These are phyloP conservation scores for Seira ritae DNA, from an alignment of 2,888 invertebrate genomes.

Conservation along the genomic window DNA sequence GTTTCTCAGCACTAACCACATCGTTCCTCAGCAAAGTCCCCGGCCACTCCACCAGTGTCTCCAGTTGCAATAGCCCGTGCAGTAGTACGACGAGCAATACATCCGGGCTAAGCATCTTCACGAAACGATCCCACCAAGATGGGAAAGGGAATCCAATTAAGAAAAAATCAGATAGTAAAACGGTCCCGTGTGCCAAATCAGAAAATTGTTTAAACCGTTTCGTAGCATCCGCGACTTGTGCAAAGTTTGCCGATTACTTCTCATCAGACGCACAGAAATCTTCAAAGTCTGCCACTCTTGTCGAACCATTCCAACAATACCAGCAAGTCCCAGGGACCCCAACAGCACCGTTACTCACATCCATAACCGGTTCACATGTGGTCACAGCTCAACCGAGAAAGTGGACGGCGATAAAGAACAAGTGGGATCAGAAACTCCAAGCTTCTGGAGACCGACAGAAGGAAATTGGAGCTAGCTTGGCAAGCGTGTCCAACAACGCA, in stretches of 20 bases:
- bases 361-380: constrained; percentile 6
- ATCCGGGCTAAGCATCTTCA: constrained; percentile 41
- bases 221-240: constrained; percentile 65
- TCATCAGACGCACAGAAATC: constrained; percentile 32
- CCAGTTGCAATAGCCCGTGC: constrained; percentile 42
- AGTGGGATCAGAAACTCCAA: constrained; percentile 66
- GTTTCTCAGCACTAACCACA: constrained; percentile 57
- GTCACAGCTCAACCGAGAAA: constrained; percentile 56
- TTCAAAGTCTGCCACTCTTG: constrained; percentile 28
- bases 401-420: constrained; percentile 66
- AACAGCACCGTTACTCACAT: neutral
- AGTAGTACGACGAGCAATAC: constrained; percentile 26
- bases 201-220: constrained; percentile 71
- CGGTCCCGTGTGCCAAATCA: constrained; percentile 69
- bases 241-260: constrained; percentile 56
- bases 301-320: constrained; percentile 39
- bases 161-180: constrained; percentile 26
- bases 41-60: constrained; percentile 40
- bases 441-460: constrained; percentile 61
- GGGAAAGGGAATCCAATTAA: constrained; percentile 43
- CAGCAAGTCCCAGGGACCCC: constrained; percentile 23
- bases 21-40: constrained; percentile 55
- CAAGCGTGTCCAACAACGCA: constrained; percentile 58
- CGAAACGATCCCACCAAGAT: constrained; percentile 50
- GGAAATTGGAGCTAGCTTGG: constrained; percentile 56